A percentile compares a stretch with the other conserved stretches of the same genome.
Evolutionary conservation across 2,113 vertebrate genomes (phyloP).

Genomic region (Arvicanthis niloticus): DNA sequence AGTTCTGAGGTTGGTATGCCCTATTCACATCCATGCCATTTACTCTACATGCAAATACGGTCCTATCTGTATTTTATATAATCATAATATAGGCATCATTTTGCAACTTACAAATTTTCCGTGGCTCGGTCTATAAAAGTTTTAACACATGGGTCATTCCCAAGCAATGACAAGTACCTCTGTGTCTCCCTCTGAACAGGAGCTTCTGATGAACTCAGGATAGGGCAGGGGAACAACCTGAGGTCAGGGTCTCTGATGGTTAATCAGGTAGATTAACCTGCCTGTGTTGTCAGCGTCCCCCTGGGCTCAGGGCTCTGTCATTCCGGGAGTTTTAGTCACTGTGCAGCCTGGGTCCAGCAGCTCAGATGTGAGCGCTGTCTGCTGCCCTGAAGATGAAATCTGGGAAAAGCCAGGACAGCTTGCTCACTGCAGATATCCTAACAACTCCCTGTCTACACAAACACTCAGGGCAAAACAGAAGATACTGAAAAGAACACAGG

Average conservation of each 20-base stretch:
- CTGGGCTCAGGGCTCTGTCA: background rate
- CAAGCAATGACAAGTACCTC: background rate
- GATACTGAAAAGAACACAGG: slow-evolving; percentile 86
- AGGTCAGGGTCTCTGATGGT: background rate
- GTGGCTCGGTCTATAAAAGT: background rate
- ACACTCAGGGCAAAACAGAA: slow-evolving; percentile 89
- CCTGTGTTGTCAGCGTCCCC: background rate
- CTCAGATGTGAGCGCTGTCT: background rate
- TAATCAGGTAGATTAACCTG: background rate
- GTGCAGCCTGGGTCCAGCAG: background rate
- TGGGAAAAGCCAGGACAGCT: background rate
- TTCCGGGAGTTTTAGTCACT: background rate
- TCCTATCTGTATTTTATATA: background rate
- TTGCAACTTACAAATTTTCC: background rate
- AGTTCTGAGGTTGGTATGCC: background rate
- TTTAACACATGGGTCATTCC: background rate
- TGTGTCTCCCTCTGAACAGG: background rate
- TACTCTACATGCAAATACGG: background rate
- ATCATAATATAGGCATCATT: background rate
- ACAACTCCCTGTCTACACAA: background rate
- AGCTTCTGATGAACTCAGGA: background rate
- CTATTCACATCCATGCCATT: background rate
- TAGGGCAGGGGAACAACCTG: background rate
- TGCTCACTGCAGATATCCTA: background rate
- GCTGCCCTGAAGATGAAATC: background rate